Percentiles rank a stretch among this genome's conserved stretches.
phyloP scores from a whole-genome alignment of 2,797 vertebrate species.

The Macrochelys suwanniensis region DNA sequence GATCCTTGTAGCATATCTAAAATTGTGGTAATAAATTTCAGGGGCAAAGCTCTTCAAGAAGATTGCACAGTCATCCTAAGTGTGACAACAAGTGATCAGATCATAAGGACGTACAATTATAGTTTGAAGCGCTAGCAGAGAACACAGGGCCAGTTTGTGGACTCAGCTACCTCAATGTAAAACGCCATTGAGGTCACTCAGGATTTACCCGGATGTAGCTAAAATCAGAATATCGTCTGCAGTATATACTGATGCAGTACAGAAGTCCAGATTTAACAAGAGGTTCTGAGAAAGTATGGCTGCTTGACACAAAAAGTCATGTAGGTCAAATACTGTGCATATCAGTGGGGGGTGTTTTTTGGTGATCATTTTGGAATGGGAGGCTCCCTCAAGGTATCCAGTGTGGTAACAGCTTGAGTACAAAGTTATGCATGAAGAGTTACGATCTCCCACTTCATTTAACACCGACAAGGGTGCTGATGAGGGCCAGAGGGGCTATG shows the following conservation, averaged over 20 bases:
- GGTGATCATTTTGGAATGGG: background rate
- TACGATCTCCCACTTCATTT: background rate
- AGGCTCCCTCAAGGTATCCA: background rate
- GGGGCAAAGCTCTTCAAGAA: background rate
- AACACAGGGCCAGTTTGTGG: background rate
- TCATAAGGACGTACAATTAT: background rate
- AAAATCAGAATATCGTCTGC: background rate
- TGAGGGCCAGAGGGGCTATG: background rate
- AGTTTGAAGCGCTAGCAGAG: background rate
- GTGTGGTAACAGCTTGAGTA: background rate
- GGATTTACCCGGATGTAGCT: background rate
- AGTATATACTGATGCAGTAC: background rate
- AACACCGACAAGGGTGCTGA: background rate
- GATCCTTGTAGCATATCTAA: background rate
- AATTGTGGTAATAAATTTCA: background rate
- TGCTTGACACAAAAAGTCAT: background rate
- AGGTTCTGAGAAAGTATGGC: background rate
- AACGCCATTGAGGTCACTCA: background rate
- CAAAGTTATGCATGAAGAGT: background rate
- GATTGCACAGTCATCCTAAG: background rate
- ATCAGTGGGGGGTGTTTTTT: background rate
- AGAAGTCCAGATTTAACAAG: background rate
- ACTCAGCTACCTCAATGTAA: background rate
- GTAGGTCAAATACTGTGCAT: background rate
- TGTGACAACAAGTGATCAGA: background rate